phyloP scores from a whole-genome alignment of 2,797 vertebrate genomes.

The Pteronotus mesoamericanus region DNA sequence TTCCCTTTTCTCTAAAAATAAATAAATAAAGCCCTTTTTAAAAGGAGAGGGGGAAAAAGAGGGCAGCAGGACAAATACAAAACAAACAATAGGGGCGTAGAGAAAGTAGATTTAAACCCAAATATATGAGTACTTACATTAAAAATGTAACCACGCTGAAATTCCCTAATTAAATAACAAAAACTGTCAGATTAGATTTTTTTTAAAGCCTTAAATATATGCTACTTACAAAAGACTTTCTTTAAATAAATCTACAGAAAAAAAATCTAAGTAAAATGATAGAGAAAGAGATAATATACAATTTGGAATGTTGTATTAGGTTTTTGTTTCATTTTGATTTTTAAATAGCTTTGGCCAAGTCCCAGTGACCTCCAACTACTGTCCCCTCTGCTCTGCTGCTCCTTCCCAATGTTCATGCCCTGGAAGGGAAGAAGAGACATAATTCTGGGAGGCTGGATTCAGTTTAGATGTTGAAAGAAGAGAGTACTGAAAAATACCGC shows the following conservation, averaged over 20 bases:
- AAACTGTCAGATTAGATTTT: background rate
- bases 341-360: constrained; percentile 1
- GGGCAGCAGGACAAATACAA: background rate
- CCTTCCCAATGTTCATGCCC: background rate
- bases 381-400: background rate
- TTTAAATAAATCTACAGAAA: background rate
- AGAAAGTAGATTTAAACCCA: background rate
- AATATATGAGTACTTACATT: background rate
- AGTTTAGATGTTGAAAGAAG: background rate
- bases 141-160: background rate
- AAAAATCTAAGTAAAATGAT: background rate
- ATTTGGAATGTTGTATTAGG: background rate
- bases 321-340: background rate
- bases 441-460: background rate
- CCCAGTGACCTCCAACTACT: background rate
- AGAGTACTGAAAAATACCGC: background rate
- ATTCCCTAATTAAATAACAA: constrained; percentile 7
- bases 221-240: background rate
- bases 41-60: background rate
- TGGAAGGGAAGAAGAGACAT: background rate
- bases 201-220: background rate
- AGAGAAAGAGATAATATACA: background rate
- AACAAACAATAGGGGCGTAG: background rate
- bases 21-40: no score
- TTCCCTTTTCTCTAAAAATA: no score